Conservation (phyloP, 1,140 invertebrate genomes). For the Arion vulgaris region DNA sequence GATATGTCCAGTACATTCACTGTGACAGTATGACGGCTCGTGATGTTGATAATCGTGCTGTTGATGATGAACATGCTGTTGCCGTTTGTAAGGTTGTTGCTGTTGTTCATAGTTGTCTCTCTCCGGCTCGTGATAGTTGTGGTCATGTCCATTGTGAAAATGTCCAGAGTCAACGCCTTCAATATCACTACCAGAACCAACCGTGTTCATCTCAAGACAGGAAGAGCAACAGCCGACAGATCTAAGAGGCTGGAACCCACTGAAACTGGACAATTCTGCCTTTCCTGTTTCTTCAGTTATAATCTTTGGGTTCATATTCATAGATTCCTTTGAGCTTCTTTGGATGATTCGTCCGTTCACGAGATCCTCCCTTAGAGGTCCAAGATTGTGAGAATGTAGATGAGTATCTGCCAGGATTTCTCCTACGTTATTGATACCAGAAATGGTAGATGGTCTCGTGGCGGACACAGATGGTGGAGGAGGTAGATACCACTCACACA, state of each 20-base stretch:
- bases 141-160: not conserved
- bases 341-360: not conserved
- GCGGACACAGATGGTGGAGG: not conserved
- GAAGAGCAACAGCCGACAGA: not conserved
- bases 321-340: not conserved
- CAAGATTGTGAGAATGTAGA: not conserved
- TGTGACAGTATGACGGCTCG: not conserved
- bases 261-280: not conserved
- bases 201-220: not conserved
- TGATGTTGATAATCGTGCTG: not conserved
- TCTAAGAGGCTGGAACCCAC: not conserved
- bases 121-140: not conserved
- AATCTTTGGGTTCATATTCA: not conserved
- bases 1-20: not conserved
- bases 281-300: not conserved
- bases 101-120: not conserved
- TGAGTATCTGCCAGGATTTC: not conserved
- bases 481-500: conserved; percentile 8
- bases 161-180: not conserved
- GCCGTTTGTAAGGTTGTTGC: not conserved
- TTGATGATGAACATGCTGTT: not conserved
- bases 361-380: not conserved
- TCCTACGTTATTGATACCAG: not conserved
- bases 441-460: not conserved
- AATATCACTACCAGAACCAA: not conserved